Percentiles rank a stretch among this genome's conserved stretches.
phyloP scores from a whole-genome alignment of 2,113 vertebrate genomes.

The Prionailurus viverrinus region DNA sequence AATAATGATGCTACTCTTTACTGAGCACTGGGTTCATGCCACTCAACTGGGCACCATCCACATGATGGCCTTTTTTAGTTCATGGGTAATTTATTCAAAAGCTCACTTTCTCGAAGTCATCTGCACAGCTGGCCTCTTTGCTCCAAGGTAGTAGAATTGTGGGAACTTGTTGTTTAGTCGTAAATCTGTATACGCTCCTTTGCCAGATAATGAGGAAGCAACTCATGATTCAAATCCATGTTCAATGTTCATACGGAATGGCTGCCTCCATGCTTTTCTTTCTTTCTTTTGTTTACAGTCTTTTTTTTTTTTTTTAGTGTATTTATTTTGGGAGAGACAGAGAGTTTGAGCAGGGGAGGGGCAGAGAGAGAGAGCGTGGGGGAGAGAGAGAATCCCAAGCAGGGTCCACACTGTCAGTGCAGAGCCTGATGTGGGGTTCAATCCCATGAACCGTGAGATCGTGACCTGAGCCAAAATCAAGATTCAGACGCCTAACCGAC shows the following conservation, averaged over 20 bases:
- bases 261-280: not conserved
- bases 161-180: not conserved
- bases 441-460: no score
- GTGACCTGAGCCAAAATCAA: no score
- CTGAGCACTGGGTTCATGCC: not conserved
- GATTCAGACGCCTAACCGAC: no score
- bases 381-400: no score
- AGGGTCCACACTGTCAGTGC: no score
- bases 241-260: not conserved
- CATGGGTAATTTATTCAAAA: not conserved
- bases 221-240: not conserved
- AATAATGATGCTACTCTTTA: not conserved
- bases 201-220: not conserved
- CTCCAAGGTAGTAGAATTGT: not conserved
- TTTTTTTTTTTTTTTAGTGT: not conserved
- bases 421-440: no score
- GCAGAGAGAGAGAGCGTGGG: no score
- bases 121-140: not conserved
- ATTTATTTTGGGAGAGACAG: no score
- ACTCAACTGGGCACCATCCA: fast-evolving
- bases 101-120: not conserved
- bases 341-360: no score
- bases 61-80: not conserved
- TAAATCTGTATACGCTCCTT: not conserved
- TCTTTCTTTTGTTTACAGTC: not conserved